These are phyloP conservation scores for Nemotelus pantherinus DNA, from an alignment of 2,888 invertebrate species.

Conservation along the genomic window DNA sequence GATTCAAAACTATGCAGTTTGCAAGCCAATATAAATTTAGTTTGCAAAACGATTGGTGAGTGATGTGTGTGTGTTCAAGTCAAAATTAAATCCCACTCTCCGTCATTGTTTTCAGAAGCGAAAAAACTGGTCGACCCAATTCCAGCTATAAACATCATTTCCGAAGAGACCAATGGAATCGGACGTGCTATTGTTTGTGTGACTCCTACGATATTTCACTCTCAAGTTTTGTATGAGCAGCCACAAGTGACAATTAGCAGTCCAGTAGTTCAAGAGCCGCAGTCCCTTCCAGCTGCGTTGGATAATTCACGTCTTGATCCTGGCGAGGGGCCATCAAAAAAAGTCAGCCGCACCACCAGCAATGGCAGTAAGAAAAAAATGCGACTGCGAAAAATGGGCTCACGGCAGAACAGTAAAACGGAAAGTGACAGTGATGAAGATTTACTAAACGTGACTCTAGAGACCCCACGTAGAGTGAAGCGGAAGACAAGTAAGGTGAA, in stretches of 20 bases:
- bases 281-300: background rate
- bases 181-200: conserved; percentile 49
- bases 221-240: conserved; percentile 48
- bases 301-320: conserved; percentile 33
- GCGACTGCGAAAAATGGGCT: conserved; percentile 63
- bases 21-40: conserved; percentile 58
- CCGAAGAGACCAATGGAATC: conserved; percentile 57
- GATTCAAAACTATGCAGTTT: conserved; percentile 59
- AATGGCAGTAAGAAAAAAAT: conserved; percentile 58
- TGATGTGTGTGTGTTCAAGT: background rate
- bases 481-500: conserved; percentile 60
- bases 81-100: background rate
- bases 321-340: conserved; percentile 45
- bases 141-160: conserved; percentile 62
- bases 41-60: conserved; percentile 61
- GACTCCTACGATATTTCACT: conserved; percentile 49
- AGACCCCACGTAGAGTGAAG: conserved; percentile 63
- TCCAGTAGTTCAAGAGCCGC: background rate
- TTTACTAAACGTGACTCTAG: conserved; percentile 56
- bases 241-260: conserved; percentile 39
- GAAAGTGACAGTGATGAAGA: conserved; percentile 64
- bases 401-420: conserved; percentile 64
- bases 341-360: conserved; percentile 51
- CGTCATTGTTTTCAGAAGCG: conserved; percentile 55
- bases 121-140: conserved; percentile 55